These are phyloP conservation scores for Pteruthius melanotis DNA, from an alignment of 2,113 vertebrate species.

Conservation along the genomic window DNA sequence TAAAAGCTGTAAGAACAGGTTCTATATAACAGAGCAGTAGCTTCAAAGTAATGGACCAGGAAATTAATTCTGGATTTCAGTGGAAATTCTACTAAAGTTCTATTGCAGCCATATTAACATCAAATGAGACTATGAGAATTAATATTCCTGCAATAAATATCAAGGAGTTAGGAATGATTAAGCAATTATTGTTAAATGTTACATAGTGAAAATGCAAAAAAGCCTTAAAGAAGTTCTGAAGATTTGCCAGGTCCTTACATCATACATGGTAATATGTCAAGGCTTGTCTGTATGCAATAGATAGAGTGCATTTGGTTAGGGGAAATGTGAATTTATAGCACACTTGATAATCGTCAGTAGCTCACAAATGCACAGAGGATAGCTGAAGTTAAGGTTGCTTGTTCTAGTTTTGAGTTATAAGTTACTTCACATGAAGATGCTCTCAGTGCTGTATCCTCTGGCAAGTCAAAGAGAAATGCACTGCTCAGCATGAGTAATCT, in stretches of 20 bases:
- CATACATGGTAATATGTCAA: neutral
- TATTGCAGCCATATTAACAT: constrained; percentile 45
- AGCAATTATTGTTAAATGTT: constrained; percentile 44
- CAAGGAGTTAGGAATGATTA: constrained; percentile 47
- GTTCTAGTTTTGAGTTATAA: neutral
- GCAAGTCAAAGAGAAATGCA: neutral
- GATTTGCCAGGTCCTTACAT: neutral
- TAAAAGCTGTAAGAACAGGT: neutral
- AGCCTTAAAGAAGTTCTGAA: neutral
- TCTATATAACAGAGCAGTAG: neutral
- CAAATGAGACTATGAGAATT: constrained; percentile 54
- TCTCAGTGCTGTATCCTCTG: neutral
- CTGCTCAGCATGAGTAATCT: neutral
- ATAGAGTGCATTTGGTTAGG: neutral
- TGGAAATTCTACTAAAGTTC: constrained; percentile 48
- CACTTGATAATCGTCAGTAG: neutral
- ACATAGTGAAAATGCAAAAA: neutral
- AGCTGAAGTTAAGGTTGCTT: neutral
- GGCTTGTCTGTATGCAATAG: neutral
- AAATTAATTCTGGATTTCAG: constrained; percentile 65
- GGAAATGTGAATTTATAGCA: neutral
- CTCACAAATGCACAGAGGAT: neutral
- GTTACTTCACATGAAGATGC: neutral
- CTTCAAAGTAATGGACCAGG: constrained; percentile 44
- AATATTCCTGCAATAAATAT: constrained; percentile 60